Conservation (phyloP, 1,140 invertebrate species). For the Hycleus cichorii region DNA sequence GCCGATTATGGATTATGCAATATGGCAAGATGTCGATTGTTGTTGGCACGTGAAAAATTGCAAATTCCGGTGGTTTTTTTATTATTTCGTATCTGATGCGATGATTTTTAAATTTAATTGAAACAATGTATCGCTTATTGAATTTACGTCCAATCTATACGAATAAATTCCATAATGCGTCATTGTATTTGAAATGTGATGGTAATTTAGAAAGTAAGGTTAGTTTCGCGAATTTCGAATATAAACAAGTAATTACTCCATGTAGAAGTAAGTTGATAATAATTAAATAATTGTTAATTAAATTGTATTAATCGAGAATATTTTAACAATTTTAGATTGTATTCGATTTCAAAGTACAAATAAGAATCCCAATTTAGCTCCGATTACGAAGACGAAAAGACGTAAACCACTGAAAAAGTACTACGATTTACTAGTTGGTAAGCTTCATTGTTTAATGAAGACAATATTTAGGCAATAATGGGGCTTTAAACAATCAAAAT, state of each 20-base stretch:
- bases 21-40: too few relatives aligned
- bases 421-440: conserved; percentile 49
- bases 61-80: too few relatives aligned
- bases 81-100: too few relatives aligned
- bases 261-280: conserved; percentile 10
- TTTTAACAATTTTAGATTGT: conserved; percentile 15
- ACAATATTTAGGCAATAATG: too few relatives aligned
- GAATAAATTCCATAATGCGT: conserved; percentile 5
- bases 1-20: not conserved
- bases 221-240: conserved; percentile 22
- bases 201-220: conserved; percentile 11
- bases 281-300: not conserved
- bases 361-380: conserved; percentile 25
- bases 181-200: conserved; percentile 20
- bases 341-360: conserved; percentile 28
- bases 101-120: too few relatives aligned
- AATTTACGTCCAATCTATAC: not conserved
- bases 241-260: conserved; percentile 22
- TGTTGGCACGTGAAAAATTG: too few relatives aligned
- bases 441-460: conserved; percentile 2
- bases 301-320: not conserved
- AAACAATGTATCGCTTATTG: conserved; percentile 9
- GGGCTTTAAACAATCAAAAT: too few relatives aligned
- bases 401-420: conserved; percentile 40
- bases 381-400: conserved; percentile 36